Evolutionary conservation across 2,888 invertebrate species (phyloP).

Genomic region (Poecilus cupreus): DNA sequence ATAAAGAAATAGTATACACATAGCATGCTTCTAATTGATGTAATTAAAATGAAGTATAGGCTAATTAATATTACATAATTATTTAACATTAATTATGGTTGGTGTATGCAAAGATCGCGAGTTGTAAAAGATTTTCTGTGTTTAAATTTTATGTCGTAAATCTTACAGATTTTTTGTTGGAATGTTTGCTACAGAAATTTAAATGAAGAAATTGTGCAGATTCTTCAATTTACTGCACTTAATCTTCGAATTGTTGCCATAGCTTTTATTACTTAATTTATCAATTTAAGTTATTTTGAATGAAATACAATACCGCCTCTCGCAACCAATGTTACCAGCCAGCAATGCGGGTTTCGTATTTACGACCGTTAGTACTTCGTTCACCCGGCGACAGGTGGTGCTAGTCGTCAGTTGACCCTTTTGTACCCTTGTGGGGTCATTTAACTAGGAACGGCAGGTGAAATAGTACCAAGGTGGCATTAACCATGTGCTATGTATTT

Average conservation of each 20-base stretch:
- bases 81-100: slow-evolving; percentile 24
- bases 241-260: background rate
- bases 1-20: background rate
- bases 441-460: slow-evolving; percentile 23
- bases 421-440: background rate
- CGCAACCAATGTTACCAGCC: background rate
- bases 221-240: background rate
- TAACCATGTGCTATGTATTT: slow-evolving; percentile 20
- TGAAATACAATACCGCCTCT: background rate
- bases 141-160: background rate
- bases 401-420: slow-evolving; percentile 21
- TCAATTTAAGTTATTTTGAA: no score
- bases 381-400: slow-evolving; percentile 19
- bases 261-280: background rate
- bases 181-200: background rate
- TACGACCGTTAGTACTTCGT: background rate
- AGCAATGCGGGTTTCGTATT: background rate
- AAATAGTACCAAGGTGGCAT: slow-evolving; percentile 6
- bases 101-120: background rate
- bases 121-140: slow-evolving; percentile 6
- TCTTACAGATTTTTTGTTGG: background rate
- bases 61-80: slow-evolving; percentile 30
- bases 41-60: slow-evolving; percentile 32
- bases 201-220: background rate
- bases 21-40: slow-evolving; percentile 19